Base-by-base conservation (phyloP, 2,888 invertebrate genomes). In the Vannuccia rotundouncinata region DNA sequence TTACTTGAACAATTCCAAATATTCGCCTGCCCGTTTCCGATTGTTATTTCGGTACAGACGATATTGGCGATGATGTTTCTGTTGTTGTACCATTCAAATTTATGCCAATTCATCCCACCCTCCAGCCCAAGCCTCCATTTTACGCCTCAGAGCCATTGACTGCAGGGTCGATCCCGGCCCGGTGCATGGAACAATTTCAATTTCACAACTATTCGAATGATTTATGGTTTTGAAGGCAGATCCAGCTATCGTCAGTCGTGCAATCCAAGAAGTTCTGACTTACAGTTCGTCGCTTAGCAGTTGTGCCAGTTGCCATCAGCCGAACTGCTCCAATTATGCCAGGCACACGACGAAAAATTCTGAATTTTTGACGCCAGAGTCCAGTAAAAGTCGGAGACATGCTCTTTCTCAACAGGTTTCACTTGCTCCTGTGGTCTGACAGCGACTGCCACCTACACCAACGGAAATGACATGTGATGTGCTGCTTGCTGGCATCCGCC, bases 401-500 rank as follows among this genome's bases (percentile, higher is more conserved):
- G 66, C 66, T 66, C 66, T 13, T 66, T 66, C 66, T 66, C 66
- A 5, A 66, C 66, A 22, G 66, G 25, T 2, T 66, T 66, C 66
- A 5, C 66, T 2, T 66, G 66, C 25, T 22, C 66, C 66, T 66
- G 66, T 66, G 66, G 66, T n/a, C 17, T 66, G 25, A 66, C 22
- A n/a, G 66, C 66, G 10, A 27, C 66, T 66, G 66, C 66, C 10
- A 66, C 13, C 5, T 66, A 66, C 66, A 66, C 66, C n/a, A 66
- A 45, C 25, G 22, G 66, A 66, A 27, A 66, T 66, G 66, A 66
- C 66, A 66, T 27, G 66, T 66, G 66, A 66, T 22, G 22, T 5
- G 66, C 25, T 45, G 17, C 66, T 66, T n/a, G 66, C 66, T 66
- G 66, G 66, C 66, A 66, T 66, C 66, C 66, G 66, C 25, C 66